These are phyloP conservation scores for Vulpes vulpes DNA, from an alignment of 2,113 vertebrate species.

Conservation along the genomic window DNA sequence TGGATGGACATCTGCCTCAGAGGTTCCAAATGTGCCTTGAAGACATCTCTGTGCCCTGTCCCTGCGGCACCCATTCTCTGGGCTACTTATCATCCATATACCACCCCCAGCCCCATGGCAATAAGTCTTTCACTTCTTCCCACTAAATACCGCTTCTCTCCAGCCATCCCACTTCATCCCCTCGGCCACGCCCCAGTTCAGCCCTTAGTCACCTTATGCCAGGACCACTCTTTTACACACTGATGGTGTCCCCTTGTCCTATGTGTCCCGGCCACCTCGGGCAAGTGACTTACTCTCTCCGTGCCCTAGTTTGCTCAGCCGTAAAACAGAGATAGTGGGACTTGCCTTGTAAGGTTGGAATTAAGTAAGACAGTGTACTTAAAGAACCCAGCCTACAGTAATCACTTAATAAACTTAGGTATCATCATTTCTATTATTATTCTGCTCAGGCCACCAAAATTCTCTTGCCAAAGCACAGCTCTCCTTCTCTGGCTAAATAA, in stretches of 20 bases:
- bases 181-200: neutral
- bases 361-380: neutral
- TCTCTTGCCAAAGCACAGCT: neutral
- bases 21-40: neutral
- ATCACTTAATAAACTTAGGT: neutral
- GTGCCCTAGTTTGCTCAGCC: neutral
- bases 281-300: neutral
- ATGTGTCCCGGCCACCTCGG: neutral
- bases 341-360: neutral
- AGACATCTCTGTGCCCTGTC: neutral
- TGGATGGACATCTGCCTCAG: neutral
- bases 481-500: neutral
- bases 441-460: neutral
- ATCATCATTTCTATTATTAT: neutral
- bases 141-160: neutral
- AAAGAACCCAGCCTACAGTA: neutral
- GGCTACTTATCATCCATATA: neutral
- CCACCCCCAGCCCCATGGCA: neutral
- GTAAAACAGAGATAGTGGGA: neutral
- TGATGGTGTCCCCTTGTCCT: neutral
- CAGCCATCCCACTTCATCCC: neutral
- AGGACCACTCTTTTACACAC: neutral
- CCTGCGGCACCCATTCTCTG: neutral
- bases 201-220: neutral
- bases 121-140: neutral